These are phyloP conservation scores for Malachius bipustulatus DNA, from an alignment of 2,888 invertebrate genomes.

Conservation along the genomic window DNA sequence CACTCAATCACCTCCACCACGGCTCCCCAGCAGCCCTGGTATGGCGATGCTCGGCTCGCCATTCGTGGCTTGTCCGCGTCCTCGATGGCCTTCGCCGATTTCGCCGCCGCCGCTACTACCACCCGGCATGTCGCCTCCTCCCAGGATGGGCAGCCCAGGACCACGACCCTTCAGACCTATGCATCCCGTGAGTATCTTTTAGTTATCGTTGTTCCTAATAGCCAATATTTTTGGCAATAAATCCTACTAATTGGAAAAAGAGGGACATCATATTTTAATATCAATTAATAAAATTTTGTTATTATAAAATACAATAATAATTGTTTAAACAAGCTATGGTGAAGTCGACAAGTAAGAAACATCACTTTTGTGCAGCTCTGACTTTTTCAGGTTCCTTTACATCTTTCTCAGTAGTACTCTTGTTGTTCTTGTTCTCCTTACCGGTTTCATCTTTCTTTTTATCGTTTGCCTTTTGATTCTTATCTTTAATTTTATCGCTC, in stretches of 20 bases:
- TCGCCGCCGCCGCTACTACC: constrained; percentile 36
- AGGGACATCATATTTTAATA: background rate
- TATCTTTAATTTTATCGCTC: background rate
- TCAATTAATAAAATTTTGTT: constrained; percentile 5
- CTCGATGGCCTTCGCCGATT: constrained; percentile 50
- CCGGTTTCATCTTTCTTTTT: background rate
- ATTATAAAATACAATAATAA: too few relatives aligned
- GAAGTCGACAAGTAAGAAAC: too few relatives aligned
- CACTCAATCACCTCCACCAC: constrained; percentile 62
- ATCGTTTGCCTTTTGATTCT: background rate
- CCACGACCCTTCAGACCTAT: constrained; percentile 36
- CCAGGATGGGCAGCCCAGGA: constrained; percentile 40
- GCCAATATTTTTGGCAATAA: constrained; percentile 16
- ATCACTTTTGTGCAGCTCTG: background rate
- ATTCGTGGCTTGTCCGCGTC: constrained; percentile 52
- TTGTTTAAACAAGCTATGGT: too few relatives aligned
- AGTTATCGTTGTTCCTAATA: constrained; percentile 10
- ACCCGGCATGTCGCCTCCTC: constrained; percentile 40
- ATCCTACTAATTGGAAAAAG: too few relatives aligned
- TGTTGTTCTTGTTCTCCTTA: background rate
- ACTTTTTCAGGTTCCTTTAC: constrained; percentile 1
- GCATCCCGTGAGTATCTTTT: constrained; percentile 33
- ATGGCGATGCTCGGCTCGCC: constrained; percentile 38
- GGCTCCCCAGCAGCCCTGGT: constrained; percentile 43
- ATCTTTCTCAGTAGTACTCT: too few relatives aligned